Conservation (phyloP, 2,797 vertebrate species). For the Anomalospiza imberbis region DNA sequence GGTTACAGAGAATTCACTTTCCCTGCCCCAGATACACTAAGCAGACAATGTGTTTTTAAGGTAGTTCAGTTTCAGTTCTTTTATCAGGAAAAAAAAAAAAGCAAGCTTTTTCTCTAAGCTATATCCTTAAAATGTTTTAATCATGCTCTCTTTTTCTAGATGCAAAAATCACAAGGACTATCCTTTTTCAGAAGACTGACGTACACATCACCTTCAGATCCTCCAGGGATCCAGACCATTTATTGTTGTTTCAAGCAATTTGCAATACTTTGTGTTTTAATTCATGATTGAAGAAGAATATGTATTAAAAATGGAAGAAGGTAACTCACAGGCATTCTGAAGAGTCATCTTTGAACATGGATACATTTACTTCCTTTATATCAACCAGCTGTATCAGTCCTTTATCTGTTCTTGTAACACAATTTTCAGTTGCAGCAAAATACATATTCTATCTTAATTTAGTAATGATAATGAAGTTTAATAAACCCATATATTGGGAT, state of each 20-base stretch:
- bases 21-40: background rate
- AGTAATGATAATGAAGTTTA: background rate
- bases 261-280: background rate
- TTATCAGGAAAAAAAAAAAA: background rate
- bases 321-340: background rate
- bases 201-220: background rate
- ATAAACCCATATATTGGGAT: background rate
- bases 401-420: background rate
- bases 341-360: background rate
- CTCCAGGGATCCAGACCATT: background rate
- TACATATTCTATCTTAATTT: background rate
- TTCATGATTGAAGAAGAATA: background rate
- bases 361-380: background rate
- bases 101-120: background rate
- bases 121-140: background rate
- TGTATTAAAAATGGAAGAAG: background rate
- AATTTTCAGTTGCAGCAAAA: background rate
- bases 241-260: background rate
- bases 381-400: background rate
- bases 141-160: background rate
- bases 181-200: background rate
- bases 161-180: background rate
- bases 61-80: background rate
- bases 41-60: background rate
- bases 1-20: background rate